These are phyloP conservation scores for Cyphomyrus plagiostoma DNA, from an alignment of 2,113 vertebrate species.

Conservation along the genomic window DNA sequence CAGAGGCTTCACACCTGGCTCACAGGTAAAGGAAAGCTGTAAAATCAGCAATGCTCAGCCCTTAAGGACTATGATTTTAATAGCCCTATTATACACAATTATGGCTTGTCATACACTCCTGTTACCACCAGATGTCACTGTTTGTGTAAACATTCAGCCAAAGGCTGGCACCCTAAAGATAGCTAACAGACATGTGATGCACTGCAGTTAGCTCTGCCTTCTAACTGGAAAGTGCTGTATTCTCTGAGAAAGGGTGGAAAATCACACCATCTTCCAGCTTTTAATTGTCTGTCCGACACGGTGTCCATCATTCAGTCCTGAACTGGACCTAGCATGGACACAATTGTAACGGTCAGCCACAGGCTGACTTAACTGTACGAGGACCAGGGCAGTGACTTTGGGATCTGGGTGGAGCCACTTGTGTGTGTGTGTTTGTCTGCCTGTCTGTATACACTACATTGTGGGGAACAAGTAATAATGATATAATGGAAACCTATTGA, in stretches of 20 bases:
- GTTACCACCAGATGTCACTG: constrained; percentile 10
- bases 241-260: background rate
- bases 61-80: too few relatives aligned
- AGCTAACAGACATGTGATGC: background rate
- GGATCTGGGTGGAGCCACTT: background rate
- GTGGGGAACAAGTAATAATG: background rate
- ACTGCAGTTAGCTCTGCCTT: background rate
- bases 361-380: background rate
- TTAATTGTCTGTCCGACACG: background rate
- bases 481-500: background rate
- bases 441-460: background rate
- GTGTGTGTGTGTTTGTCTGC: background rate
- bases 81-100: background rate
- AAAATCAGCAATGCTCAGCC: too few relatives aligned
- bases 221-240: background rate
- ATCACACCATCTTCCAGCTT: background rate
- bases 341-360: background rate
- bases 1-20: too few relatives aligned
- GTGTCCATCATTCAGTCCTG: background rate
- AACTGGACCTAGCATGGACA: background rate
- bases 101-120: background rate
- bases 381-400: background rate
- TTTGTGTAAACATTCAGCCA: background rate
- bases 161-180: background rate
- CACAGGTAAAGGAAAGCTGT: too few relatives aligned